Conservation (phyloP, 2,888 invertebrate species). For the Ephialtes manifestator region DNA sequence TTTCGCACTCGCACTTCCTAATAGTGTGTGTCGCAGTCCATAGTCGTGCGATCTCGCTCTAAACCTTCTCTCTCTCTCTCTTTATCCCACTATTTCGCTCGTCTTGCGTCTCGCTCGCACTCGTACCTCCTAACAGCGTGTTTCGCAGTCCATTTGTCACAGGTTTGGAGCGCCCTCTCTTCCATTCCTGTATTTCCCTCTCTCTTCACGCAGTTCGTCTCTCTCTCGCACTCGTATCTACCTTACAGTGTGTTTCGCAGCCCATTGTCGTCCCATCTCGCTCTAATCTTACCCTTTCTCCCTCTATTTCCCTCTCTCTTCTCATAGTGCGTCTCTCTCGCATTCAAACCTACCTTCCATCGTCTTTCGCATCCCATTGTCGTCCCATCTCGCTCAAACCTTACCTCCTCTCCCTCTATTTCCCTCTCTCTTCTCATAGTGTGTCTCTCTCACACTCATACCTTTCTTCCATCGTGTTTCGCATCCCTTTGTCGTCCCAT, state of each 20-base stretch:
- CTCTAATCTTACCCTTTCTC: neutral
- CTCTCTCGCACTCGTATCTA: neutral
- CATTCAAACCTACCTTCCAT: neutral
- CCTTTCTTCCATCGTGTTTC: neutral
- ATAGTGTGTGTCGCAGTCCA: neutral
- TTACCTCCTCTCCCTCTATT: neutral
- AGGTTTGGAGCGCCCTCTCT: neutral
- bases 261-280: neutral
- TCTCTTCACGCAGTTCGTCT: neutral
- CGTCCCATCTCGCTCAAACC: neutral
- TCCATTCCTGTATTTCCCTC: neutral
- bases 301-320: neutral
- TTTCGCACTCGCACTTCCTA: neutral
- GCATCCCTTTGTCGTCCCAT: neutral
- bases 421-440: neutral
- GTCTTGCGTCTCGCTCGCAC: neutral
- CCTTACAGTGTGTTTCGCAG: neutral
- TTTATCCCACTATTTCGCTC: no score
- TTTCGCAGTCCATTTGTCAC: neutral
- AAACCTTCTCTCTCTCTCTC: neutral
- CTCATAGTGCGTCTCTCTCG: neutral
- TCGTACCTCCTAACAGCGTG: neutral
- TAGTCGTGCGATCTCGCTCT: neutral
- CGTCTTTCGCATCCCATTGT: neutral
- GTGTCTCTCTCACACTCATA: neutral